Evolutionary conservation across 2,888 invertebrate species (phyloP), one percentile per base, ranked within the genome.

Genomic region (Gymnosoma rotundatum): DNA sequence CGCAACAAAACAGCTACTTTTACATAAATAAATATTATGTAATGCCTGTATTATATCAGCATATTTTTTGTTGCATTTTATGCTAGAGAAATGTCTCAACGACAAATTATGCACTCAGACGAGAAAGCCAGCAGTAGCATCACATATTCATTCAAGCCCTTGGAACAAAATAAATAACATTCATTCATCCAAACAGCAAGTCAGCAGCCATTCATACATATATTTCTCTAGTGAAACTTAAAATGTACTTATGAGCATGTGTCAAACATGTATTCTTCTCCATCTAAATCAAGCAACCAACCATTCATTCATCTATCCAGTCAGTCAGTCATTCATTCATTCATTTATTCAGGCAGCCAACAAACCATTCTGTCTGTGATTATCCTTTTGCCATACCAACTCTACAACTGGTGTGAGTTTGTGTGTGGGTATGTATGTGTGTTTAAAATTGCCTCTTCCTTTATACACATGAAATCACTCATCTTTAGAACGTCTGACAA

Each of bases 121-220:
- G 69, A 90, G 89, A 90, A 90, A 89, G 89, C 89, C 90, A 89
- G 90, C 88, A 86, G 89, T 58, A 70, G 73, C 48, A 75, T 38
- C 58, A 52, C 75, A 79, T 64, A 58, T 73, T 74, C 56, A 45
- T 63, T 25, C 42, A 74, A 52, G 38, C 48, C 48, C n/a, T 60
- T 20, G 54, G 45, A 52, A 16, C 18, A 52, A 52, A 60, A 60
- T 9, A 32, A 52, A 25, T 42, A 42, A 61, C 73, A 9, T 60
- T 60, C 73, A 58, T 73, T 78, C 74, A 78, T 74, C 38, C 58
- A 42, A 42, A 63, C 48, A 66, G 36, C 2, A 48, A 50, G n/a
- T 10, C 70, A 63, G 48, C 50, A 18, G n/a, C 50, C 66, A 66
- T 73, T 38, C 66, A 76, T 70, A 67, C 63, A 73, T 56, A 38